These are phyloP conservation scores for Nemurella pictetii DNA, from an alignment of 2,888 invertebrate genomes.

Conservation along the genomic window DNA sequence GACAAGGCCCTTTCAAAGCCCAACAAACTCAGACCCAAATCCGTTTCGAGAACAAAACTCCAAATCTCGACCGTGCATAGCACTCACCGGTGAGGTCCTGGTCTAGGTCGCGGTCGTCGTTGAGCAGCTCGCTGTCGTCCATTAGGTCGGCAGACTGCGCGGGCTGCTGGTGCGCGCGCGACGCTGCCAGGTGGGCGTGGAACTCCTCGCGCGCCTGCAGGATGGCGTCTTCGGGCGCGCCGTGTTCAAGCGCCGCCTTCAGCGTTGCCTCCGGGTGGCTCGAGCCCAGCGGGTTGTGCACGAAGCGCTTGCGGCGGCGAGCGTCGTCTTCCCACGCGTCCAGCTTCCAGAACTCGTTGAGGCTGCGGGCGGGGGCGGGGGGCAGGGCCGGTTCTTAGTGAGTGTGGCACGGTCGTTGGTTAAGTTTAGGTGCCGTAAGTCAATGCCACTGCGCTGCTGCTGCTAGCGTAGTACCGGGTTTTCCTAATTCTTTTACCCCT, in stretches of 20 bases:
- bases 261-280: constrained; percentile 88
- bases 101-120: constrained; percentile 88
- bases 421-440: too few species aligned
- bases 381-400: constrained; percentile 32
- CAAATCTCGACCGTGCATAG: too few species aligned
- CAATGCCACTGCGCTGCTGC: too few species aligned
- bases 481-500: too few species aligned
- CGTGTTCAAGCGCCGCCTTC: constrained; percentile 79
- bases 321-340: constrained; percentile 99
- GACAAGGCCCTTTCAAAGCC: too few species aligned
- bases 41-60: too few species aligned
- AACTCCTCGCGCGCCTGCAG: constrained; percentile 93
- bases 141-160: constrained; percentile 78
- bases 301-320: constrained; percentile 88
- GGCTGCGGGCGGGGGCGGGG: constrained; percentile 47
- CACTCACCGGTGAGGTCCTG: constrained; percentile 77
- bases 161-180: constrained; percentile 73
- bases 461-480: too few species aligned
- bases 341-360: constrained; percentile 84
- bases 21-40: too few species aligned
- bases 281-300: constrained; percentile 93
- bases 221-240: constrained; percentile 89
- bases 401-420: constrained; percentile 21
- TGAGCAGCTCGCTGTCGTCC: constrained; percentile 90
- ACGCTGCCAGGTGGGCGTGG: constrained; percentile 85